phyloP scores from a whole-genome alignment of 1,140 invertebrate species.

The Bursaphelenchus mucronatus region DNA sequence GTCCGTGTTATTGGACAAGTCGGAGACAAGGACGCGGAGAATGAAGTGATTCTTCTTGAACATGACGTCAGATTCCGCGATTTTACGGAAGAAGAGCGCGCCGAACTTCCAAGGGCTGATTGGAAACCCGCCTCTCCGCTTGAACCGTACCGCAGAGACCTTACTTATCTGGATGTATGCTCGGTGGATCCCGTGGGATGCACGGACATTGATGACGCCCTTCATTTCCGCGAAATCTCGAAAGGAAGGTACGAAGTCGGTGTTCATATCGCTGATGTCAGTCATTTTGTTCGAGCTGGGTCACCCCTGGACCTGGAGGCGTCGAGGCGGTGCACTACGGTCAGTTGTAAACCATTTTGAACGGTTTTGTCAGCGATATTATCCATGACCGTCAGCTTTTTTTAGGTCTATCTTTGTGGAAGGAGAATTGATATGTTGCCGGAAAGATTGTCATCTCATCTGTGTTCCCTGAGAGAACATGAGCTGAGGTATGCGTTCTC shows the following conservation, averaged over 20 bases:
- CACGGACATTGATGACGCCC: slow-evolving; percentile 97
- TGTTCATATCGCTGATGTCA: slow-evolving; percentile 87
- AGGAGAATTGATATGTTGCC: slow-evolving; percentile 65
- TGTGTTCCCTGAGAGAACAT: slow-evolving; percentile 79
- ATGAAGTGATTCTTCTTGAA: slow-evolving; percentile 73
- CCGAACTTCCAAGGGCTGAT: slow-evolving; percentile 81
- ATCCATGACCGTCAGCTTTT: slow-evolving; percentile 7
- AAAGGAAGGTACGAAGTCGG: slow-evolving; percentile 79
- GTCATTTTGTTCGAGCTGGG: slow-evolving; percentile 81
- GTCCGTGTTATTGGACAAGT: slow-evolving; percentile 85
- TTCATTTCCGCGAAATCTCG: slow-evolving; percentile 76
- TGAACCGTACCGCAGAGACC: slow-evolving; percentile 39
- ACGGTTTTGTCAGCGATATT: no score
- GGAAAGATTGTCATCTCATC: slow-evolving; percentile 81
- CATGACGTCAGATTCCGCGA: slow-evolving; percentile 91
- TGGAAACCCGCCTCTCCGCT: slow-evolving; percentile 71
- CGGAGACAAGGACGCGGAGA: slow-evolving; percentile 64
- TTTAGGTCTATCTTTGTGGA: slow-evolving; percentile 52
- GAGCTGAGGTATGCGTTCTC: slow-evolving; percentile 87
- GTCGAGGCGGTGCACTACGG: slow-evolving; percentile 47
- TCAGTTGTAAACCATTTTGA: slow-evolving; percentile 19
- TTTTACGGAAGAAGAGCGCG: slow-evolving; percentile 87
- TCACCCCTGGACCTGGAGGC: slow-evolving; percentile 73
- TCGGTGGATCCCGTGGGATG: slow-evolving; percentile 98
- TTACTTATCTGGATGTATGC: slow-evolving; percentile 76